Base-by-base conservation (phyloP, 2,113 vertebrate species). In the Laticauda colubrina region DNA sequence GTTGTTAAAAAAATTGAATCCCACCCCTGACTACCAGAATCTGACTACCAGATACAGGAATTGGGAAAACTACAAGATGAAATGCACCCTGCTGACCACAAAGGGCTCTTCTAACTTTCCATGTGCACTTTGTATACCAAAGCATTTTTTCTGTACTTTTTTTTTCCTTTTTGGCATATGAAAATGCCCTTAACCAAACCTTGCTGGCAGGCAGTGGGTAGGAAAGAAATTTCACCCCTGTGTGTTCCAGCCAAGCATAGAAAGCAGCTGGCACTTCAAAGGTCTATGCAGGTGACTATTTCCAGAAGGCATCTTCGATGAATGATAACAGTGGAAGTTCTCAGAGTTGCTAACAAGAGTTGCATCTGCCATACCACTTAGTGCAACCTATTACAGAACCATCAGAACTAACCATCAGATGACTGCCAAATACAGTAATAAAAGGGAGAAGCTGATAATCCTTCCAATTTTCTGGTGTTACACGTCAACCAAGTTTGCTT, bases 51-150 rank as follows among this genome's bases (percentile, higher is more conserved):
- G 87, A 91, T 96, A 93, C 93, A 96, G 94, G 95, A 95, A 93
- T 95, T 95, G 94, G 92, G 97, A 97, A 97, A 97, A 96, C 86
- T 94, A 89, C 94, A 94, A 94, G 94, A 94, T 95, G 93, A 97
- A 97, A 96, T 91, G 94, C 56, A 85, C 3, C 93, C 56, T 34
- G 90, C 45, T 94, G 93, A 95, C 94, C 89, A 91, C 91, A 95
- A 59, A 96, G 93, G 92, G 94, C 55, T 90, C 91, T 92, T 89
- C n/a, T 88, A 90, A 94, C 95, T 59, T 88, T 87, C 75, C 87
- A 90, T 43, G 90, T 94, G 59, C 48, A n/a, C 89, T 94, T 85
- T 61, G 64, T 48, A 92, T 89, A 93, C 51, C 6, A 94, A 91
- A 39, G 85, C 57, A 48, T 93, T 85, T 4, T 92, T 90, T 87